Base-by-base conservation (phyloP, 2,888 invertebrate species). In the Aleiodes leptofemur region DNA sequence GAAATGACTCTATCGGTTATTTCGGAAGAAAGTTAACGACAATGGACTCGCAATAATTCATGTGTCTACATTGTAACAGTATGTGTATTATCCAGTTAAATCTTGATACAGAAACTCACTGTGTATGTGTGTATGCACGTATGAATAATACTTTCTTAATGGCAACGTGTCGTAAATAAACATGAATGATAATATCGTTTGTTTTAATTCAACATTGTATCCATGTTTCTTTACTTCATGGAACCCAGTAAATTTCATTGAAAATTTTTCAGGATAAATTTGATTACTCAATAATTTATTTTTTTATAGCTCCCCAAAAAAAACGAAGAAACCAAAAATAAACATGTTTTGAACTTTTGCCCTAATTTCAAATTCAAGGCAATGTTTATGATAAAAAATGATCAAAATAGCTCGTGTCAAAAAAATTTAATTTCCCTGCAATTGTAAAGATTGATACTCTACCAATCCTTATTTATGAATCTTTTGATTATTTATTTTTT, bases 131-230 rank as follows among this genome's bases (percentile, higher is more conserved):
- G 48, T 23, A 43, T 43, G 43, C 4, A 43, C 43, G 43, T 43
- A 43, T 43, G 43, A 43, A 43, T 43, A 48, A 48, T 64, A 48
- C 48, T 48, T 64, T 64, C 64, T 64, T 48, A 13, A 43, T 64
- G 48, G 48, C 48, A 64, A 8, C 9, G 29, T 43, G 64, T 48
- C 64, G 64, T 64, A 64, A 64, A 64, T 64, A 64, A 64, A 64
- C 43, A 43, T 64, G 64, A 64, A 64, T 64, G 64, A 64, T 64
- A 64, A 64, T 64, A 64, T 64, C 64, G 64, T 64, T 64, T 64
- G 64, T 64, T 64, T 64, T 48, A 64, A 64, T 64, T 48, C 64
- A 64, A 64, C 64, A 64, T 64, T 64, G 64, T 64, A 48, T 43
- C 23, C 23, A 48, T 23, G 29, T 48, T 48, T 64, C 38, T 64